A percentile compares a stretch with the other conserved stretches of the same genome.
Conservation (phyloP, 1,140 invertebrate species). For the Calliopsis andreniformis region DNA sequence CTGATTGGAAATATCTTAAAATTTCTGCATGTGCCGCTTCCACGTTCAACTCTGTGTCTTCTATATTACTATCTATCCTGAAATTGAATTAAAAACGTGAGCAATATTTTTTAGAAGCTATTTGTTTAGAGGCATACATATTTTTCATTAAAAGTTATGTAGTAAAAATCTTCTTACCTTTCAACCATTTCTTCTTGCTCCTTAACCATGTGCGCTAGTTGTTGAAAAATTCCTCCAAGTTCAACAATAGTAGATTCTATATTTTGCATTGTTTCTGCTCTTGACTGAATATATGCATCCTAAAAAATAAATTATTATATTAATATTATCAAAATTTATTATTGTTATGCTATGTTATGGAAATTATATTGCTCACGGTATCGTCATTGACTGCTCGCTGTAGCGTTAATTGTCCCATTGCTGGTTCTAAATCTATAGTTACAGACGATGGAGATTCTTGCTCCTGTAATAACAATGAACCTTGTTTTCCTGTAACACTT, state of each 20-base stretch:
- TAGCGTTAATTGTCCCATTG: constrained; percentile 79
- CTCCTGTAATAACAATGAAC: constrained; percentile 85
- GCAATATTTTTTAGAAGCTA: no score
- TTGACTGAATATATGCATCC: constrained; percentile 94
- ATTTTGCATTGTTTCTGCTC: constrained; percentile 99
- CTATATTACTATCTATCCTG: constrained; percentile 98
- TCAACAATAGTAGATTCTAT: constrained; percentile 99
- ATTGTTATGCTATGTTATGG: not conserved
- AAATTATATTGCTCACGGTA: constrained; percentile 80
- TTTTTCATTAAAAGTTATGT: no score
- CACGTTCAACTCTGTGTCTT: constrained; percentile 97
- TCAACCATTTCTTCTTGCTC: constrained; percentile 99
- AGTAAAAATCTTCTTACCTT: constrained; percentile 81
- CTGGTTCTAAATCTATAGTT: constrained; percentile 88
- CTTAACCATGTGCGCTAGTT: constrained; percentile 99
- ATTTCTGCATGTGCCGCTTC: constrained; percentile 98
- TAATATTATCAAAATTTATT: constrained; percentile 18
- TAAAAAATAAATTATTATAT: constrained; percentile 67
- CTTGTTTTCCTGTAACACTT: constrained; percentile 86
- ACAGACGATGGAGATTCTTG: constrained; percentile 85
- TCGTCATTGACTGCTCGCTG: constrained; percentile 91
- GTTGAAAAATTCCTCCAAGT: constrained; percentile 98
- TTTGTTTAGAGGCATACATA: no score
- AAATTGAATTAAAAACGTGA: constrained; percentile 70
- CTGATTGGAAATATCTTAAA: constrained; percentile 98